These are phyloP conservation scores for Elgaria multicarinata DNA, from an alignment of 2,113 vertebrate species.

Conservation along the genomic window DNA sequence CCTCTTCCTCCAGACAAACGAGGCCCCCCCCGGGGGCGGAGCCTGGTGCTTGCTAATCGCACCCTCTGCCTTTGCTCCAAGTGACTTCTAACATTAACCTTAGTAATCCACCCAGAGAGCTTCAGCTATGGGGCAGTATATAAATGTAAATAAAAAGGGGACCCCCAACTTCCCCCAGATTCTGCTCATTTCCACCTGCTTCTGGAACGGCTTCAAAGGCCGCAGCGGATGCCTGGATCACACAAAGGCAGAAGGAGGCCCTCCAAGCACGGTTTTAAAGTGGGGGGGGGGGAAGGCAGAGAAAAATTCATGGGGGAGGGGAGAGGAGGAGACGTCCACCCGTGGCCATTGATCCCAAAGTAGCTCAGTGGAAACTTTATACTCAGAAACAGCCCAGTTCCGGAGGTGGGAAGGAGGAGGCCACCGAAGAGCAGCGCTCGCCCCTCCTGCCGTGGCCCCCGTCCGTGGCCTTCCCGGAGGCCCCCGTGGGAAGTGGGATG, in stretches of 20 bases:
- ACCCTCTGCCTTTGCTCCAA: accelerated
- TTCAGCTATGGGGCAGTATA: neutral
- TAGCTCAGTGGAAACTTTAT: no score
- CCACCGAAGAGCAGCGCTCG: no score
- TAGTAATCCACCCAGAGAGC: no score
- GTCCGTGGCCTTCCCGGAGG: neutral
- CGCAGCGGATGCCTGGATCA: neutral
- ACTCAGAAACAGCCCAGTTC: no score
- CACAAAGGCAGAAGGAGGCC: neutral
- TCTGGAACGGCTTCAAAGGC: no score
- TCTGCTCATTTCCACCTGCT: neutral
- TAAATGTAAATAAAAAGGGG: neutral
- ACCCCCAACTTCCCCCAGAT: neutral
- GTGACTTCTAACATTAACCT: neutral
- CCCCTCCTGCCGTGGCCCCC: no score
- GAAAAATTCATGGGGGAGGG: no score
- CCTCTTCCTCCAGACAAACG: neutral
- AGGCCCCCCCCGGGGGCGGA: neutral
- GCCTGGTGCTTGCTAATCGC: neutral
- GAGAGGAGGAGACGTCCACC: no score
- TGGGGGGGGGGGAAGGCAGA: no score
- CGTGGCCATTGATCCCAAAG: no score
- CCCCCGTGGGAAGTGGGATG: neutral
- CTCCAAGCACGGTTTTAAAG: no score
- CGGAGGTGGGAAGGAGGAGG: no score